Base-by-base conservation (phyloP, 2,888 invertebrate species). In the Luperina testacea region DNA sequence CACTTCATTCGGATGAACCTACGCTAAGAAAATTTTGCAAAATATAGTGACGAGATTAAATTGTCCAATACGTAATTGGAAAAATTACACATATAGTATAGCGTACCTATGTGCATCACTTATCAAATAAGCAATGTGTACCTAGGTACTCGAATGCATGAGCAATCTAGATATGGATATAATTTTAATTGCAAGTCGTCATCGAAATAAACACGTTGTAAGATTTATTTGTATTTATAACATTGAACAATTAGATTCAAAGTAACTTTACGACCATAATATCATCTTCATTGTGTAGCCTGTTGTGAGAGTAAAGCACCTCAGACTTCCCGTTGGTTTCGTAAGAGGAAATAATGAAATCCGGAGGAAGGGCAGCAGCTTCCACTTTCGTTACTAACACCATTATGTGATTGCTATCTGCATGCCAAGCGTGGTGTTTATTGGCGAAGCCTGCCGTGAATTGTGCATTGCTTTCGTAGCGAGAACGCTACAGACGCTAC, bases 351-450 rank as follows among this genome's bases (percentile, higher is more conserved):
- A 83, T 80, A 38, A 77, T 77, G 69, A 67, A 75, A 85, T 87
- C 85, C 87, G 80, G 72, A 83, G 84, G 87, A 85, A 87, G 84
- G 87, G 87, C 85, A 83, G 15, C 73, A 74, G 86, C 85, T 77
- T 77, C 85, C 69, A 87, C 84, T 85, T 85, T 85, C 84, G 65
- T 87, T 83, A 69, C 80, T 80, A 70, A 80, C 72, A 84, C 83
- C 78, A 80, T 68, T 74, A 72, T 72, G 63, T 57, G 85, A 85
- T 86, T 57, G 59, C 74, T 77, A 85, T 85, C 85, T 83, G 79
- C 48, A 76, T 71, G 67, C 61, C 73, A 80, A 51, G 70, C 65
- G 72, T 65, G 27, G 38, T 75, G 72, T 85, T 86, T 85, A 85
- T 83, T 83, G 51, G 59, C 32, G 15, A 63, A 53, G 59, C 65